Evolutionary conservation across 2,113 vertebrate species (phyloP).

Genomic region (Barnardius zonarius): DNA sequence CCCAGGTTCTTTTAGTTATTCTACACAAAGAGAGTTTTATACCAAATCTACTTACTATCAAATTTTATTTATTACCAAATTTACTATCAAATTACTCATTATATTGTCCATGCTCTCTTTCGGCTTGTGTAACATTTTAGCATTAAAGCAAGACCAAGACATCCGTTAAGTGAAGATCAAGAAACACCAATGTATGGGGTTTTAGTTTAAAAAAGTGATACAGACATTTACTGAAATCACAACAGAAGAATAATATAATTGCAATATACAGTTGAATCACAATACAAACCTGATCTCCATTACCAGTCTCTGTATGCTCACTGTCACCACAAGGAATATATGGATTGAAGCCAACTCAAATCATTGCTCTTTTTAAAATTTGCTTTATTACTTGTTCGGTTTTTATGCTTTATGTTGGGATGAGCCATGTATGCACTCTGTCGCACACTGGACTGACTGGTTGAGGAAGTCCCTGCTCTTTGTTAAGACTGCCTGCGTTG

Average conservation of each 20-base stretch:
- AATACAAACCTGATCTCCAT: fast-evolving
- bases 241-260: neutral
- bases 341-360: neutral
- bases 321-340: neutral
- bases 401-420: neutral
- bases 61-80: neutral
- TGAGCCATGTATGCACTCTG: neutral
- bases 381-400: neutral
- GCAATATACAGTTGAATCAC: neutral
- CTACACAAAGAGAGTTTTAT: neutral
- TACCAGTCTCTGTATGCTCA: neutral
- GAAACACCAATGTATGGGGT: neutral
- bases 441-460: neutral
- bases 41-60: neutral
- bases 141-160: neutral
- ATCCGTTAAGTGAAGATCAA: neutral
- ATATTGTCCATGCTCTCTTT: neutral
- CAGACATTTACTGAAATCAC: neutral
- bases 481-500: neutral
- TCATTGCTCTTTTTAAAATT: neutral
- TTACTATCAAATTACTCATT: neutral
- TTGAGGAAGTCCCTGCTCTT: neutral
- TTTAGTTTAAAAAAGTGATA: neutral
- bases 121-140: neutral
- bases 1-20: neutral